These are phyloP conservation scores for Leucophenga maculata DNA, from an alignment of 2,888 invertebrate species.

Conservation along the genomic window DNA sequence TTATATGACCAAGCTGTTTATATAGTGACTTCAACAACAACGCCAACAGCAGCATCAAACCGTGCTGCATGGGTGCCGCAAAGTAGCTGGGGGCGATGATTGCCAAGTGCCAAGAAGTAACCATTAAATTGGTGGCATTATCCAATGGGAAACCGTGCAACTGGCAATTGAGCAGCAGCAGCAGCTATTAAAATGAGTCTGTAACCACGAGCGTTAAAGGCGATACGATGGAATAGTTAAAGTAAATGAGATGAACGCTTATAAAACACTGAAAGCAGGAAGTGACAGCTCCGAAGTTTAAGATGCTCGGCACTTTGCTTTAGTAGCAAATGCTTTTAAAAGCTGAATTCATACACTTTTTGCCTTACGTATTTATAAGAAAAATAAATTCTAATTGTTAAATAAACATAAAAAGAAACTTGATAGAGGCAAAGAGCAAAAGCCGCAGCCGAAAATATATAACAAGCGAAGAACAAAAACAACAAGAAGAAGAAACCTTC, in stretches of 20 bases:
- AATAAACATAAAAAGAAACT: constrained; percentile 16
- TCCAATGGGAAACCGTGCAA: constrained; percentile 54
- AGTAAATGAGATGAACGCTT: too few relatives aligned
- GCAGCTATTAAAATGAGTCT: too few relatives aligned
- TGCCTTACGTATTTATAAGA: constrained; percentile 5
- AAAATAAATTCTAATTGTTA: constrained; percentile 21
- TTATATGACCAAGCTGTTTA: constrained; percentile 15
- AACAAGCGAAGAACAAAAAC: not conserved
- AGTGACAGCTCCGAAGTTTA: constrained; percentile 2
- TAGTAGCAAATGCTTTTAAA: constrained; percentile 9
- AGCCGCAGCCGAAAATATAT: not conserved
- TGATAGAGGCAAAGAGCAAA: not conserved
- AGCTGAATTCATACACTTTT: not conserved
- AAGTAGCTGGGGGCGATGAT: too few relatives aligned
- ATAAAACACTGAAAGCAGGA: not conserved
- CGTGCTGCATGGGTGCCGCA: too few relatives aligned
- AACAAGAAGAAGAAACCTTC: not conserved
- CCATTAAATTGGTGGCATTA: not conserved
- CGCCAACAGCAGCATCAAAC: not conserved
- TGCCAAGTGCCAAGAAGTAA: not conserved
- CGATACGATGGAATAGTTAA: too few relatives aligned
- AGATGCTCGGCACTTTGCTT: not conserved
- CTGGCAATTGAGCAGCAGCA: constrained; percentile 37
- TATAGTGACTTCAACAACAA: constrained; percentile 9
- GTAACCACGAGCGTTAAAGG: too few relatives aligned